phyloP scores from a whole-genome alignment of 2,797 vertebrate species.

The Myotis pilosus region DNA sequence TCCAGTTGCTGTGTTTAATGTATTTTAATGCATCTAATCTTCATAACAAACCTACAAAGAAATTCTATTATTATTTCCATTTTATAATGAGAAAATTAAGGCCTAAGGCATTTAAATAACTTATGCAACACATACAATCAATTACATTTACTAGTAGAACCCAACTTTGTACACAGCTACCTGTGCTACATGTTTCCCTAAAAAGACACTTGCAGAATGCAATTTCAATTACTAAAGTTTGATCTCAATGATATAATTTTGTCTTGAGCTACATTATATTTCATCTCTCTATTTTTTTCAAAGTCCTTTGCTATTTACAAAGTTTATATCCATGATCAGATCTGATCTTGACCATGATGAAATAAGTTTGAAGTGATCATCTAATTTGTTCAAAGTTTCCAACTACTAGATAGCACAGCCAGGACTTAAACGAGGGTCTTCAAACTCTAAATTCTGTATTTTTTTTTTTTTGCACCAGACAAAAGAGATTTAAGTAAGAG shows the following conservation, averaged over 20 bases:
- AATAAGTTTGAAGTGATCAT: not conserved
- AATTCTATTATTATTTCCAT: not conserved
- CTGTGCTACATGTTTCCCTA: not conserved
- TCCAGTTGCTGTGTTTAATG: not conserved
- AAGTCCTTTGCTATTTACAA: not conserved
- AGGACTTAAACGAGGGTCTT: not conserved
- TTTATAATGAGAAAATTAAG: slow-evolving; percentile 27
- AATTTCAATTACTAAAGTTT: not conserved
- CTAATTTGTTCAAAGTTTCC: slow-evolving; percentile 1
- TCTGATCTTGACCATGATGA: not conserved
- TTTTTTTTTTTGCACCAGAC: not conserved
- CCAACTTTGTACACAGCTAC: not conserved
- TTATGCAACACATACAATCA: not conserved
- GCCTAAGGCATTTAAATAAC: not conserved
- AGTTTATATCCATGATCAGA: not conserved
- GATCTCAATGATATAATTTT: not conserved
- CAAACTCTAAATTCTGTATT: not conserved
- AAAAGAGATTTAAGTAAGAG: not conserved
- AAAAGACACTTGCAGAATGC: not conserved
- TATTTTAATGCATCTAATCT: not conserved
- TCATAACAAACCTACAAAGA: not conserved
- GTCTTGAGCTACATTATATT: not conserved
- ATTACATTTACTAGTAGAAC: not conserved
- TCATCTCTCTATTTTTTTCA: not conserved
- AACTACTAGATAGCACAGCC: not conserved